A percentile compares a stretch with the other conserved stretches of the same genome.
Conservation (phyloP, 2,797 vertebrate genomes). For the Sebastes hubbsi region DNA sequence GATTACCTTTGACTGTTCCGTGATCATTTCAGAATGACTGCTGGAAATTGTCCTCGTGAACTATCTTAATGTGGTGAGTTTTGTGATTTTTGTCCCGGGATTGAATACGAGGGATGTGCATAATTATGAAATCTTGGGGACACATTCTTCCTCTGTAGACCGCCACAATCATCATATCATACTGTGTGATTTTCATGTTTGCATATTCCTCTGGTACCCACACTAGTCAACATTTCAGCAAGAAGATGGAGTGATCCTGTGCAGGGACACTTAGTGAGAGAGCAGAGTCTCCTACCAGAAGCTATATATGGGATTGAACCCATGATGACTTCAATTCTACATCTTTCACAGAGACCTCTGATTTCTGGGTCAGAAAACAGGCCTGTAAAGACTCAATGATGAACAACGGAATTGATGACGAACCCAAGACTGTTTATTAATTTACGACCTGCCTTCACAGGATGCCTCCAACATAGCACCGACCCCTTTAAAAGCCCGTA, state of each 20-base stretch:
- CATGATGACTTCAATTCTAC: neutral
- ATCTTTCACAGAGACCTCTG: neutral
- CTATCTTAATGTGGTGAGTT: neutral
- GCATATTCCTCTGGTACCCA: neutral
- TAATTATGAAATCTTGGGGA: neutral
- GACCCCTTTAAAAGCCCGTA: neutral
- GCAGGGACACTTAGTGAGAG: neutral
- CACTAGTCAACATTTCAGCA: neutral
- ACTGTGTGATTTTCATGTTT: neutral
- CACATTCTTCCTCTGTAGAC: neutral
- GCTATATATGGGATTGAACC: neutral
- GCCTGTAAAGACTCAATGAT: neutral
- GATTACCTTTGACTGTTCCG: slow-evolving; percentile 45
- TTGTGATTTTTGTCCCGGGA: neutral
- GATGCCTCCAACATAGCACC: neutral
- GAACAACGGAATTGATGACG: fast-evolving
- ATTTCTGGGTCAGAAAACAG: neutral
- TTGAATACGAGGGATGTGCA: neutral
- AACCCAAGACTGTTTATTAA: fast-evolving
- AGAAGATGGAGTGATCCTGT: neutral
- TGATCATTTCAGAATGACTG: slow-evolving; percentile 35
- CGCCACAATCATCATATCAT: neutral
- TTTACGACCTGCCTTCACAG: neutral
- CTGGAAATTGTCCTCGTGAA: slow-evolving; percentile 17
- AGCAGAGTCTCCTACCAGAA: neutral